These are phyloP conservation scores for Drosophila silvestris DNA, from an alignment of 2,888 invertebrate species.

Conservation along the genomic window DNA sequence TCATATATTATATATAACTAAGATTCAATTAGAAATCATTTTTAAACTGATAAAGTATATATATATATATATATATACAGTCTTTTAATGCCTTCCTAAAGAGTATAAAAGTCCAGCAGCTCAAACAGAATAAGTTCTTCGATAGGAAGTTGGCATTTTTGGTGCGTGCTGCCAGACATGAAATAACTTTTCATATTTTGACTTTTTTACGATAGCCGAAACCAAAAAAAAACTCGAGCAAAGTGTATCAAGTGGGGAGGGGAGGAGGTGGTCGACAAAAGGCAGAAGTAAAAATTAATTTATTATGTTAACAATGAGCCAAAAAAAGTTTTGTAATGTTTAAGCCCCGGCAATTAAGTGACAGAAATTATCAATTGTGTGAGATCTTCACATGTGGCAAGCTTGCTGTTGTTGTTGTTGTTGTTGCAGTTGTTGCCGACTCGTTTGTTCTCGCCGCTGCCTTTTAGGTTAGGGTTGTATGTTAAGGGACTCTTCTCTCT, in stretches of 20 bases:
- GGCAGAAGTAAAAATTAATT: constrained; percentile 62
- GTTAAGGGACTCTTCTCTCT: neutral
- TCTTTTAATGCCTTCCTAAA: neutral
- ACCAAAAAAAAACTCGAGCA: constrained; percentile 26
- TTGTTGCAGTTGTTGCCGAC: constrained; percentile 32
- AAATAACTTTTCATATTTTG: constrained; percentile 50
- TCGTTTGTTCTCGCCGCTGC: constrained; percentile 56
- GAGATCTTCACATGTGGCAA: constrained; percentile 73
- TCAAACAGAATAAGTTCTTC: neutral
- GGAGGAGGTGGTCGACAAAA: neutral
- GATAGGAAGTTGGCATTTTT: constrained; percentile 50
- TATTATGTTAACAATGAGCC: constrained; percentile 75
- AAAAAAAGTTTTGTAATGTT: constrained; percentile 73
- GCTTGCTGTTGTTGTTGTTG: neutral
- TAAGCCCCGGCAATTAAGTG: constrained; percentile 78
- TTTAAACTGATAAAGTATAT: neutral
- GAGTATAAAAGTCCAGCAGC: constrained; percentile 6
- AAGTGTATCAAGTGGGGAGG: constrained; percentile 21
- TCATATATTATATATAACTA: neutral
- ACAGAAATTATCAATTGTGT: constrained; percentile 71
- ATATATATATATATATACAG: neutral
- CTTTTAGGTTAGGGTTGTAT: constrained; percentile 19
- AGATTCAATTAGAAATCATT: neutral
- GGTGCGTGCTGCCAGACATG: constrained; percentile 53
- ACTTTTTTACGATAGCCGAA: constrained; percentile 42